Evolutionary conservation across 2,888 invertebrate species (phyloP).

Genomic region (Boloria selene): DNA sequence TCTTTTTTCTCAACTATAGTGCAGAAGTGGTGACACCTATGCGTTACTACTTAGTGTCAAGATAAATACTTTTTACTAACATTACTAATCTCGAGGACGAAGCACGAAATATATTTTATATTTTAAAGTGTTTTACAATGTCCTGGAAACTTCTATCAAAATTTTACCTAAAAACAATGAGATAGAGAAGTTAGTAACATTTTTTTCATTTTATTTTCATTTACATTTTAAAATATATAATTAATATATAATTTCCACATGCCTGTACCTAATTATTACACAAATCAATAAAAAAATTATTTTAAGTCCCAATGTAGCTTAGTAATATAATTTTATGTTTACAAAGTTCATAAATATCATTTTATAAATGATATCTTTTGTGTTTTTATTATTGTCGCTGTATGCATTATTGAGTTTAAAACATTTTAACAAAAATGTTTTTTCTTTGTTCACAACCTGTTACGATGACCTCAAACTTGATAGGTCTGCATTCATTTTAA

Average conservation of each 20-base stretch:
- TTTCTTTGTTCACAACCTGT: conserved; percentile 29
- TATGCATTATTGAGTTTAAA: conserved; percentile 18
- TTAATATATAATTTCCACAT: neutral
- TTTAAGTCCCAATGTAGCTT: neutral
- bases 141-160: no score
- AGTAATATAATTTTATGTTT: conserved; percentile 1
- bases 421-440: conserved; percentile 19
- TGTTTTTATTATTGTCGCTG: conserved; percentile 10
- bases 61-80: no score
- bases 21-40: no score
- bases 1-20: no score
- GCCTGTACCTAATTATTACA: neutral
- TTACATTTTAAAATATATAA: neutral
- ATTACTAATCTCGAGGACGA: no score
- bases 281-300: no score
- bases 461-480: conserved; percentile 20
- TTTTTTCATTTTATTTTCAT: neutral
- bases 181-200: no score
- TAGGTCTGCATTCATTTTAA: neutral
- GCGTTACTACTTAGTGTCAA: no score
- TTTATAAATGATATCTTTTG: neutral
- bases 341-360: neutral
- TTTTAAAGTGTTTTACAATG: no score
- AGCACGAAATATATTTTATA: no score
- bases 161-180: no score